A percentile compares a stretch with the other conserved stretches of the same genome.
Evolutionary conservation across 2,113 vertebrate species (phyloP).

Genomic region (Ellobius talpinus): DNA sequence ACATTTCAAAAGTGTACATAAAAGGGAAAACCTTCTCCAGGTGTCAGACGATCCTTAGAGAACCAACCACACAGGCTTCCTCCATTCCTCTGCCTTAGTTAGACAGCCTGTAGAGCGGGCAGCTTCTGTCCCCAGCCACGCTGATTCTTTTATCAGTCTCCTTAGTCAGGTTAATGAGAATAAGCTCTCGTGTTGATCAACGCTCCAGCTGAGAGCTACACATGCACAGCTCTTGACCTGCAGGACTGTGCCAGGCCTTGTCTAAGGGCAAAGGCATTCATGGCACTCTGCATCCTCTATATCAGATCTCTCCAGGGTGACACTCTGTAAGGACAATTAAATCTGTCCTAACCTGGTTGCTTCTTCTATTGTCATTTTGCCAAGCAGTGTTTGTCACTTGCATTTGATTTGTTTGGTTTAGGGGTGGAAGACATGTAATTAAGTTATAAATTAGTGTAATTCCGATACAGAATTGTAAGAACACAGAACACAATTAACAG

Average conservation of each 20-base stretch:
- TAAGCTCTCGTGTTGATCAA: neutral
- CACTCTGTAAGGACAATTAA: neutral
- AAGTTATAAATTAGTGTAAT: slow-evolving; percentile 26
- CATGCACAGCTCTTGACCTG: neutral
- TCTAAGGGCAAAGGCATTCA: neutral
- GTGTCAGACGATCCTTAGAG: slow-evolving; percentile 65
- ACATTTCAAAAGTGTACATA: slow-evolving; percentile 63
- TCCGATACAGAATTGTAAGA: slow-evolving; percentile 26
- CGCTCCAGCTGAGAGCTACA: neutral
- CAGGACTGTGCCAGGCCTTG: neutral
- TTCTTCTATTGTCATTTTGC: slow-evolving; percentile 57
- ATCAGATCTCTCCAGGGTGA: neutral
- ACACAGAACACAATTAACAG: slow-evolving; percentile 17
- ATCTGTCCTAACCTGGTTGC: slow-evolving; percentile 7
- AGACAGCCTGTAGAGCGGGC: slow-evolving; percentile 49
- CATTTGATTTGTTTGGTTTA: slow-evolving; percentile 64
- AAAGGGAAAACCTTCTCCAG: slow-evolving; percentile 71
- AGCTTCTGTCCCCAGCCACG: slow-evolving; percentile 5
- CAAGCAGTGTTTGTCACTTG: slow-evolving; percentile 63
- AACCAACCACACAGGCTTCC: slow-evolving; percentile 54
- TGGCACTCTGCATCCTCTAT: slow-evolving; percentile 12
- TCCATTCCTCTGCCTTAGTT: slow-evolving; percentile 37
- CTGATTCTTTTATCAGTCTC: neutral
- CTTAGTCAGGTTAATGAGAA: neutral
- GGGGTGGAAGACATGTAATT: slow-evolving; percentile 39